Evolutionary conservation across 37 sponge, comb jelly and placozoan species (phyloP).

Genomic region (Spongia lamella): DNA sequence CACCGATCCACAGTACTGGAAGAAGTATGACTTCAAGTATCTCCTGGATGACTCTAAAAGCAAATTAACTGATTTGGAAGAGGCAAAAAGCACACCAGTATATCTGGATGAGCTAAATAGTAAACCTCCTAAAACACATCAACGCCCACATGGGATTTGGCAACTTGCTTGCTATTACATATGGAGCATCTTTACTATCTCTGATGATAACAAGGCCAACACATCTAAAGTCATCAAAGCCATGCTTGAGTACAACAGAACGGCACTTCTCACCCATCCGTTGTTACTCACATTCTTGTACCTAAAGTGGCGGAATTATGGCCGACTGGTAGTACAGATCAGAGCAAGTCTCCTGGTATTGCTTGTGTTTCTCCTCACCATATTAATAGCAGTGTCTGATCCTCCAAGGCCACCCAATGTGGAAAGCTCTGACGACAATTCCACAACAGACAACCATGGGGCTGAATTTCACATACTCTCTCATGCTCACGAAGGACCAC

Average conservation of each 20-base stretch:
- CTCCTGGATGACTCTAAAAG: slow-evolving; percentile 44
- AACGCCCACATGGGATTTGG: too few relatives aligned
- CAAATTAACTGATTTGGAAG: too few relatives aligned
- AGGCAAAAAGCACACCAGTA: too few relatives aligned
- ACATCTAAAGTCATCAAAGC: slow-evolving; percentile 26
- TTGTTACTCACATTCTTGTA: slow-evolving; percentile 51
- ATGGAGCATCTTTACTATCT: too few relatives aligned
- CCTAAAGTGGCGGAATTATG: slow-evolving; percentile 79
- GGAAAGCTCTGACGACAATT: not conserved
- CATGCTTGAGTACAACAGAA: slow-evolving; percentile 67
- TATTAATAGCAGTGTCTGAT: slow-evolving; percentile 29
- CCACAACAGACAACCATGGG: too few relatives aligned
- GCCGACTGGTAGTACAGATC: too few relatives aligned
- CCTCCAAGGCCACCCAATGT: not conserved
- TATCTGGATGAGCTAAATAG: too few relatives aligned
- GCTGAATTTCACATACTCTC: too few relatives aligned
- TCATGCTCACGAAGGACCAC: too few relatives aligned
- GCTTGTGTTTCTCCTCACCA: slow-evolving; percentile 48
- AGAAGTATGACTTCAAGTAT: slow-evolving; percentile 82
- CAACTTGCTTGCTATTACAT: too few relatives aligned
- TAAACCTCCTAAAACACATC: too few relatives aligned
- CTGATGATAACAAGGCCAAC: not conserved
- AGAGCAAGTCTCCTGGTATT: slow-evolving; percentile 30
- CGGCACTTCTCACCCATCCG: slow-evolving; percentile 63
- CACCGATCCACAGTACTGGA: slow-evolving; percentile 55